Conservation (phyloP, 2,888 invertebrate species). For the Cacoxenus indagator region DNA sequence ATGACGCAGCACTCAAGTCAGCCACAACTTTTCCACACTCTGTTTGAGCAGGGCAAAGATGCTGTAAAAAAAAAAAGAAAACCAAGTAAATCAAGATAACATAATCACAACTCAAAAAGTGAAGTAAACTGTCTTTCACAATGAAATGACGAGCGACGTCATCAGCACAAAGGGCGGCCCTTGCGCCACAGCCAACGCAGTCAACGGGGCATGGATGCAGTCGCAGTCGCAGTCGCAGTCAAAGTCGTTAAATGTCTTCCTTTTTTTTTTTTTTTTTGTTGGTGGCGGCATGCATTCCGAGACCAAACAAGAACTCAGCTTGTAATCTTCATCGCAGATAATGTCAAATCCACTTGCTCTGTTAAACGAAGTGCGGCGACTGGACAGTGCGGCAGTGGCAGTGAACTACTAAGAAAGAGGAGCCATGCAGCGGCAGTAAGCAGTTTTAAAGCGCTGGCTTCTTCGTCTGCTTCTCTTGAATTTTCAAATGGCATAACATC, state of each 20-base stretch:
- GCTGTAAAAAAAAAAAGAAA: not conserved
- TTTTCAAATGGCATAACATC: too few species aligned
- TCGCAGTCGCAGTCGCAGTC: conserved; percentile 43
- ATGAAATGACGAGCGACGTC: not conserved
- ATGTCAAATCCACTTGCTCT: conserved; percentile 51
- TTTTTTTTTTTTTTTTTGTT: too few species aligned
- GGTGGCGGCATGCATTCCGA: conserved; percentile 55
- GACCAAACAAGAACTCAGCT: conserved; percentile 56
- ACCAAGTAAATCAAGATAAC: not conserved
- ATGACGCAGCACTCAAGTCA: conserved; percentile 3
- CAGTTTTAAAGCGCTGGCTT: too few species aligned
- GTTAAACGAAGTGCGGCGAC: not conserved
- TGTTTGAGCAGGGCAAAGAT: not conserved
- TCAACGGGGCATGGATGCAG: not conserved
- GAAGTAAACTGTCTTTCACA: not conserved
- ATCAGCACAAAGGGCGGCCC: not conserved
- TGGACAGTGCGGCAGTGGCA: not conserved
- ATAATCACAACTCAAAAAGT: not conserved
- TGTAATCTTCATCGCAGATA: conserved; percentile 59
- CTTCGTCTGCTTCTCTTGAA: too few species aligned
- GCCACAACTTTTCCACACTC: not conserved
- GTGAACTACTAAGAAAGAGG: not conserved
- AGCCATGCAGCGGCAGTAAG: not conserved
- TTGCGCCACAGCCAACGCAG: not conserved
- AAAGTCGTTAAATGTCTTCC: conserved; percentile 47